phyloP scores from a whole-genome alignment of 1,140 invertebrate genomes.

The Batillaria attramentaria region DNA sequence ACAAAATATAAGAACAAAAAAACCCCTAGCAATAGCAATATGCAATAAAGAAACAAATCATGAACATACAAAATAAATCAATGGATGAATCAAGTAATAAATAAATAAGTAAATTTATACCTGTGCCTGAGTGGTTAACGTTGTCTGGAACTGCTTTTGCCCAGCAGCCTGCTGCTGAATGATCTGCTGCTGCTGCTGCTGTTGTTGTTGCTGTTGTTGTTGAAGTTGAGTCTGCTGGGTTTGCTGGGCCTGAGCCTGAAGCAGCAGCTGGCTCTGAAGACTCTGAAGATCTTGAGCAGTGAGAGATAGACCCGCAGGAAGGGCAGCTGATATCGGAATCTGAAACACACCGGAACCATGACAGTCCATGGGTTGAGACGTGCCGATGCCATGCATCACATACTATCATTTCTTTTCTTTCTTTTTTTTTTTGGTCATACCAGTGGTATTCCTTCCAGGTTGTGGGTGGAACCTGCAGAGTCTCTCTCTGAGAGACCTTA shows the following conservation, averaged over 20 bases:
- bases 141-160: constrained; percentile 30
- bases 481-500: too few relatives aligned
- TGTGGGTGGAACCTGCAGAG: too few relatives aligned
- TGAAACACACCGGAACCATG: constrained; percentile 18
- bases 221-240: too few relatives aligned
- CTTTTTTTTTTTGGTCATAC: too few relatives aligned
- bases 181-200: constrained; percentile 19
- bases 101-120: background rate
- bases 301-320: constrained; percentile 70
- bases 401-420: too few relatives aligned
- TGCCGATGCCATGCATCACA: too few relatives aligned
- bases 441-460: too few relatives aligned
- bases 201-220: constrained; percentile 19
- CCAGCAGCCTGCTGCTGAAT: background rate
- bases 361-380: too few relatives aligned
- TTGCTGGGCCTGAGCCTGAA: constrained; percentile 45
- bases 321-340: constrained; percentile 60
- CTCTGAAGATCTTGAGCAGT: constrained; percentile 77
- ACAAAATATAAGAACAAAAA: too few relatives aligned
- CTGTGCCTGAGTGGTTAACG: constrained; percentile 21
- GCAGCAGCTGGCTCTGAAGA: constrained; percentile 72
- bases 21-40: too few relatives aligned
- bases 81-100: background rate
- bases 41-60: background rate
- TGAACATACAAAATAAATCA: too few relatives aligned